Percentiles rank a stretch among this genome's conserved stretches.
Evolutionary conservation across 2,113 vertebrate genomes (phyloP).

Genomic region (Tretioscincus oriximinensis): DNA sequence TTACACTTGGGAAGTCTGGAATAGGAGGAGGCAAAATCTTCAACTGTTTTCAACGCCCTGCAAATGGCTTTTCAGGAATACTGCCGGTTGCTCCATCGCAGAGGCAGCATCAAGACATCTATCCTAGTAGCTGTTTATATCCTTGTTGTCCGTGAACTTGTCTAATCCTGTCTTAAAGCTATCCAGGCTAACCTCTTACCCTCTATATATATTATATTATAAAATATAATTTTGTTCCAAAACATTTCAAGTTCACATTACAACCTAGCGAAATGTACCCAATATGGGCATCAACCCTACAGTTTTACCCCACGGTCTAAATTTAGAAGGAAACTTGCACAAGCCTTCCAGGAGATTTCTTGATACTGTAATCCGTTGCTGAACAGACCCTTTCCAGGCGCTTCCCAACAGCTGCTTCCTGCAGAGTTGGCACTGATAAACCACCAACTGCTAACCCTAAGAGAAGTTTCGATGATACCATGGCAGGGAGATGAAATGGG

Average conservation of each 20-base stretch:
- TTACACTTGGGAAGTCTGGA: too few species aligned
- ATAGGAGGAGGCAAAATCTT: too few species aligned
- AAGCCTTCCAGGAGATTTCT: neutral
- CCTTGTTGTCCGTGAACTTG: too few species aligned
- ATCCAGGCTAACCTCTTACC: too few species aligned
- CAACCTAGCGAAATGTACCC: neutral
- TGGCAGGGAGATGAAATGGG: constrained; percentile 50
- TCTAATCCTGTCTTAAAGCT: too few species aligned
- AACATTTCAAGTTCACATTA: neutral
- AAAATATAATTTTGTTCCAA: neutral
- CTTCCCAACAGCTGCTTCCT: constrained; percentile 63
- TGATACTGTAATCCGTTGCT: constrained; percentile 34
- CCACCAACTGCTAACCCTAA: constrained; percentile 72
- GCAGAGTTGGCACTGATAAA: constrained; percentile 62
- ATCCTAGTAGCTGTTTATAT: too few species aligned
- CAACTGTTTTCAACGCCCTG: too few species aligned
- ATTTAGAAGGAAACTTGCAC: neutral
- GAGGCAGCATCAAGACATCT: too few species aligned
- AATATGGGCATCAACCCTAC: neutral
- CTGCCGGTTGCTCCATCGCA: too few species aligned
- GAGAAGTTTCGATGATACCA: constrained; percentile 48
- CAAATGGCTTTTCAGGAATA: too few species aligned
- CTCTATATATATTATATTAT: too few species aligned
- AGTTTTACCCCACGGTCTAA: neutral
- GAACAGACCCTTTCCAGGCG: constrained; percentile 77